Conservation (phyloP, 1,140 invertebrate genomes). For the Ostrea edulis region DNA sequence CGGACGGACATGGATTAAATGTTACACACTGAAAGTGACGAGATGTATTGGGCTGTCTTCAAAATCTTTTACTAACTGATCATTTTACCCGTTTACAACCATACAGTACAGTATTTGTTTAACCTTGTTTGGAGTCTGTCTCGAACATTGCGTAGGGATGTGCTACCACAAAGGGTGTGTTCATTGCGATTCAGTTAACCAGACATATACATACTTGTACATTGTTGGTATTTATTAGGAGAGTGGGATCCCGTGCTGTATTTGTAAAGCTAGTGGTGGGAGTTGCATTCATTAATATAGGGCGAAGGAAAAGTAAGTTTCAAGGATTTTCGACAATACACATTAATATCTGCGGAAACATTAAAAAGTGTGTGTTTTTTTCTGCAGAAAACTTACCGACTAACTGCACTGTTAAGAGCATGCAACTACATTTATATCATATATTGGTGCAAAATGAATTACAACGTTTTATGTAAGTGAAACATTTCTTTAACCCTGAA, state of each 20-base stretch:
- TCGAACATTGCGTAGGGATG: neutral
- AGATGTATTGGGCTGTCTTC: too few species aligned
- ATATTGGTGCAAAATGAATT: neutral
- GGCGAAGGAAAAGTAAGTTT: neutral
- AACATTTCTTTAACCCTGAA: neutral
- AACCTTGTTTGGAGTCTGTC: neutral
- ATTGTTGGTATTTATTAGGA: neutral
- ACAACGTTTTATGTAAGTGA: neutral
- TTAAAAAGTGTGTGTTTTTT: neutral
- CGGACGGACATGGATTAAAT: too few species aligned
- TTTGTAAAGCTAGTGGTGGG: neutral
- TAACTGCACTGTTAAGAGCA: slow-evolving; percentile 35
- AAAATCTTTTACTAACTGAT: too few species aligned
- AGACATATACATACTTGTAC: neutral
- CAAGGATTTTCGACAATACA: slow-evolving; percentile 1
- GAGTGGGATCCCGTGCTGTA: neutral
- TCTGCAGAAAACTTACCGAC: slow-evolving; percentile 25
- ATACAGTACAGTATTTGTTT: neutral
- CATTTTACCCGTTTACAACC: neutral
- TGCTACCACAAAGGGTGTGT: neutral
- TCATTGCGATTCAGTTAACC: neutral
- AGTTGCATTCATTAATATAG: neutral
- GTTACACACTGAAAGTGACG: too few species aligned
- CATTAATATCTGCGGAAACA: neutral
- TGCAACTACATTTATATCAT: neutral